A percentile compares a stretch with the other conserved stretches of the same genome.
Evolutionary conservation across 2,797 vertebrate genomes (phyloP).

Genomic region (Sciurus carolinensis): DNA sequence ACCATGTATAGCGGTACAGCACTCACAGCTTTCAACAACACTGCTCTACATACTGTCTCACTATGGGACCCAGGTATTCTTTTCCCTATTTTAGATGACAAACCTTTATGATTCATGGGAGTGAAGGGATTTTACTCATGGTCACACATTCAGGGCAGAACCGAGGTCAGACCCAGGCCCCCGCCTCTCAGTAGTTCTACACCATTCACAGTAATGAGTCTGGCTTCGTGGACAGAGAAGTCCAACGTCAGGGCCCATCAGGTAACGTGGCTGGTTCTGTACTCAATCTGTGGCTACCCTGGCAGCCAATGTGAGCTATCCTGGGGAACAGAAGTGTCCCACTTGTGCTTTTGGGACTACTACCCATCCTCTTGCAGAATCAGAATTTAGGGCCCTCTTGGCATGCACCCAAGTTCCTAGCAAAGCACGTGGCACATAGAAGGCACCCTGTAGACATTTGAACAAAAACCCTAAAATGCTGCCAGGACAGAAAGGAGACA

Average conservation of each 20-base stretch:
- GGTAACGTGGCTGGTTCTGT: background rate
- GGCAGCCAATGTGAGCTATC: background rate
- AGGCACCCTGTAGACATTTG: background rate
- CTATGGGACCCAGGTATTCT: background rate
- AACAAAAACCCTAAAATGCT: background rate
- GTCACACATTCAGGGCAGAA: background rate
- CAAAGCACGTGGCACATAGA: background rate
- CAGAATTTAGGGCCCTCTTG: background rate
- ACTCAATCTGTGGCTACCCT: background rate
- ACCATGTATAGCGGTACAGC: background rate
- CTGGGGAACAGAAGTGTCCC: background rate
- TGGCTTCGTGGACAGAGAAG: background rate
- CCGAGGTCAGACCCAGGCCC: background rate
- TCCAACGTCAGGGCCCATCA: rapidly evolving
- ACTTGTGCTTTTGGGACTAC: background rate
- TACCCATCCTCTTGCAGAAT: background rate
- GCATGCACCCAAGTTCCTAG: background rate
- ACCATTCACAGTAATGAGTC: background rate
- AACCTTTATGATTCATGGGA: background rate
- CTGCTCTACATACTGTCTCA: background rate
- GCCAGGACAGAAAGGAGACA: background rate
- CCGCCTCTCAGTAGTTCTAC: background rate
- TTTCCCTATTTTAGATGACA: constrained; percentile 34
- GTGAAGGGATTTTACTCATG: background rate
- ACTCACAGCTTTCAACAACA: background rate